phyloP scores from a whole-genome alignment of 2,797 vertebrate genomes.

The Pristis pectinata region DNA sequence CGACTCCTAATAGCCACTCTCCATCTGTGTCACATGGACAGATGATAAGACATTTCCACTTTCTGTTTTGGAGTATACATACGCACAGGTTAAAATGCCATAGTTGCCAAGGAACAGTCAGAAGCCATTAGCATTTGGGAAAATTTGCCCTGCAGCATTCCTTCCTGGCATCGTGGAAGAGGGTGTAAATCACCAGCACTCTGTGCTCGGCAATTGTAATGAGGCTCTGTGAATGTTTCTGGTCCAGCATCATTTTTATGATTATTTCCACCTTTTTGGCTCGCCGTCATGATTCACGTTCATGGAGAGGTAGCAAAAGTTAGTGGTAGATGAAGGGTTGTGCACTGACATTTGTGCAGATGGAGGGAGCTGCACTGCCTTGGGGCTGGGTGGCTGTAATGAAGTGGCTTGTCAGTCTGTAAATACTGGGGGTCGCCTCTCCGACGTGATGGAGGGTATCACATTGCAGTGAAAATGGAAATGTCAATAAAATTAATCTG shows the following conservation, averaged over 20 bases:
- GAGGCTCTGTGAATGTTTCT: slow-evolving; percentile 65
- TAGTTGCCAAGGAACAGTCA: slow-evolving; percentile 99
- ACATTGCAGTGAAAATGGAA: slow-evolving; percentile 98
- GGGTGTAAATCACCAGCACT: slow-evolving; percentile 58
- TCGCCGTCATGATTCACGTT: slow-evolving; percentile 45
- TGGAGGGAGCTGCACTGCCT: slow-evolving; percentile 67
- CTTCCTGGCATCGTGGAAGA: slow-evolving; percentile 81
- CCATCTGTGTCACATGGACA: slow-evolving; percentile 98
- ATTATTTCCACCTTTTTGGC: slow-evolving; percentile 50
- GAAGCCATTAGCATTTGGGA: slow-evolving; percentile 99
- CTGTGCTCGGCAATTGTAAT: slow-evolving; percentile 66
- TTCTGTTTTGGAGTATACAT: slow-evolving; percentile 85
- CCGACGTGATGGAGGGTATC: slow-evolving; percentile 84
- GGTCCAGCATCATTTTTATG: slow-evolving; percentile 51
- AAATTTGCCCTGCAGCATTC: slow-evolving; percentile 97
- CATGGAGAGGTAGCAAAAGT: slow-evolving; percentile 56
- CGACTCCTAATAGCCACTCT: slow-evolving; percentile 97
- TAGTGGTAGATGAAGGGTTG: slow-evolving; percentile 60
- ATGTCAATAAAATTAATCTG: slow-evolving; percentile 99
- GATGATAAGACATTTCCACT: slow-evolving; percentile 94
- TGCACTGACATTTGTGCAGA: slow-evolving; percentile 68
- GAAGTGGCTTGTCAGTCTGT: slow-evolving; percentile 97
- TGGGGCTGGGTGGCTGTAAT: slow-evolving; percentile 86
- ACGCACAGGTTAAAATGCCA: slow-evolving; percentile 95
- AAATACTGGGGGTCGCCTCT: slow-evolving; percentile 86